Evolutionary conservation across 2,113 vertebrate genomes (phyloP).

Genomic region (Loxodonta africana): DNA sequence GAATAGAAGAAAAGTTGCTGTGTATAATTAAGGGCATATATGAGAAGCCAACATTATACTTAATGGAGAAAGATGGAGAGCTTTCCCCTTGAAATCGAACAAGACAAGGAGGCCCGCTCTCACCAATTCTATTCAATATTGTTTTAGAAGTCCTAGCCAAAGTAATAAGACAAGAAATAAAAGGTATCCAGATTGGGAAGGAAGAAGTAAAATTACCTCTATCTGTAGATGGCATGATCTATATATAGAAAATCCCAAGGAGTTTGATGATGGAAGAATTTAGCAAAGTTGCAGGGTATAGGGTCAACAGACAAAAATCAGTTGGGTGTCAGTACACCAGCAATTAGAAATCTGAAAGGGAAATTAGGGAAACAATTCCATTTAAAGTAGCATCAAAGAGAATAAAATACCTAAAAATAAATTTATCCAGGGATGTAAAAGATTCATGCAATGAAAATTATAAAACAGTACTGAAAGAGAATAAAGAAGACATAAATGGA

Average conservation of each 20-base stretch:
- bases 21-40: background rate
- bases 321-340: background rate
- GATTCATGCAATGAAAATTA: background rate
- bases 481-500: background rate
- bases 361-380: background rate
- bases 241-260: background rate
- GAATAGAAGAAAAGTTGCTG: background rate
- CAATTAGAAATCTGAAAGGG: background rate
- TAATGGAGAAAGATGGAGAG: background rate
- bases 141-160: background rate
- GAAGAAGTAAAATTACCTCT: background rate
- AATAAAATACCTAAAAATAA: background rate
- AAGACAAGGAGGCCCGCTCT: background rate
- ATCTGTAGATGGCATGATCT: background rate
- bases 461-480: background rate
- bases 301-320: background rate
- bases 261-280: background rate
- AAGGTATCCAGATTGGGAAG: background rate
- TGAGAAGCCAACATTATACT: no score
- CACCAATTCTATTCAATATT: background rate
- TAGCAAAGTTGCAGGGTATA: background rate
- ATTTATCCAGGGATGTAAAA: background rate
- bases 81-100: background rate
- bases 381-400: background rate
- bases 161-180: background rate